Conservation (phyloP, 2,113 vertebrate species). For the Oceanodroma tethys region DNA sequence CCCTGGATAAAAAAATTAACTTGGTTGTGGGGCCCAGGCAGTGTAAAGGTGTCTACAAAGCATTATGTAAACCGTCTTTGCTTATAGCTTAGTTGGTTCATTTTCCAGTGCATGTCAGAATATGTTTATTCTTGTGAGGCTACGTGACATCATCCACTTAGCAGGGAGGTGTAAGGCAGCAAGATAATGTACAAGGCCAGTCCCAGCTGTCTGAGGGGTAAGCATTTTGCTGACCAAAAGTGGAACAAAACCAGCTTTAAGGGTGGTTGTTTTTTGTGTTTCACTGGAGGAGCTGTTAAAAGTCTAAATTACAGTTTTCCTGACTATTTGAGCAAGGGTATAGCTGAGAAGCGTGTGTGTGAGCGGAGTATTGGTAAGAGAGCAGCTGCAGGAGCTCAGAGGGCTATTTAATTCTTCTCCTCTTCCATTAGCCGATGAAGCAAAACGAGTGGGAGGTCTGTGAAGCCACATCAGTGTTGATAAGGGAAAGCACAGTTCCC, state of each 20-base stretch:
- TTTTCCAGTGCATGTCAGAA: neutral
- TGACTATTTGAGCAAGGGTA: neutral
- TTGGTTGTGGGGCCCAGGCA: neutral
- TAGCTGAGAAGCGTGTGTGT: neutral
- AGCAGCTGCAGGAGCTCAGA: neutral
- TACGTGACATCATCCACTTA: constrained; percentile 10
- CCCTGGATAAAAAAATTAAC: neutral
- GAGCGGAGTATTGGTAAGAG: neutral
- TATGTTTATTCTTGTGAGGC: neutral
- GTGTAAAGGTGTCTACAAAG: neutral
- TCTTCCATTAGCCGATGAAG: constrained; percentile 33
- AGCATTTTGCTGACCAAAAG: neutral
- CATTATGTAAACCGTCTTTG: neutral
- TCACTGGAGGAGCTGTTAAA: neutral
- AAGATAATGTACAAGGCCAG: neutral
- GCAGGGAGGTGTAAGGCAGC: neutral
- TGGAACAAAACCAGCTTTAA: constrained; percentile 18
- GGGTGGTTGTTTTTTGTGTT: neutral
- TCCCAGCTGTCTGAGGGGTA: neutral
- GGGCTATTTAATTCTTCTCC: neutral
- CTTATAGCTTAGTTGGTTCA: neutral
- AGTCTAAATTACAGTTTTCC: constrained; percentile 22
- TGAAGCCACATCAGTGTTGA: neutral
- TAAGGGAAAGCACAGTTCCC: constrained; percentile 18
- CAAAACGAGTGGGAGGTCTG: constrained; percentile 38